phyloP scores from a whole-genome alignment of 2,888 invertebrate species.

The Drosophila rellima region DNA sequence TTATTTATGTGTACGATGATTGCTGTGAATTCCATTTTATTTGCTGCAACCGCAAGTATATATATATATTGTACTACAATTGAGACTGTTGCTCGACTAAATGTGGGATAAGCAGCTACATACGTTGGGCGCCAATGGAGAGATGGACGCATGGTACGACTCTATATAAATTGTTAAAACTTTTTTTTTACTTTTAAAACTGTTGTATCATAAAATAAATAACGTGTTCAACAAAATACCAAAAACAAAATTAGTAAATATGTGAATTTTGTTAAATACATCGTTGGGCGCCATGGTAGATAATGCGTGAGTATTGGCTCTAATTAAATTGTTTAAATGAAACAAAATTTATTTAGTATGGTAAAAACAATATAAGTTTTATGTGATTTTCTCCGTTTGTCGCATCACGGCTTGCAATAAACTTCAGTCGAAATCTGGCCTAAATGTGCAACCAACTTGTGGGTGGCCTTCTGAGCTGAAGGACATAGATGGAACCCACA shows the following conservation, averaged over 20 bases:
- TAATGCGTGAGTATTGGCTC: too few relatives aligned
- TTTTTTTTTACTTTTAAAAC: too few relatives aligned
- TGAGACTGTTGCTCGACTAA: not conserved
- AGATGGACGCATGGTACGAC: not conserved
- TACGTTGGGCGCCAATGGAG: constrained; percentile 8
- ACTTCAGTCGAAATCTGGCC: not conserved
- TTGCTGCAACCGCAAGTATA: constrained; percentile 15
- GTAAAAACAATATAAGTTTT: not conserved
- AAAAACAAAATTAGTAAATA: too few relatives aligned
- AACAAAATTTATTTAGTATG: too few relatives aligned
- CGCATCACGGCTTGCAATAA: constrained; percentile 1
- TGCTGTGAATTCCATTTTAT: constrained; percentile 35
- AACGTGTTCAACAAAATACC: too few relatives aligned
- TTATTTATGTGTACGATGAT: constrained; percentile 27
- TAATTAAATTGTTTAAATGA: too few relatives aligned
- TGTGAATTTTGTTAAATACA: too few relatives aligned
- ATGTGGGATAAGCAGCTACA: not conserved
- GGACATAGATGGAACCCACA: not conserved
- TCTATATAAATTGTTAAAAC: not conserved
- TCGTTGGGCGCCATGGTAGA: too few relatives aligned
- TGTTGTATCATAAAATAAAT: too few relatives aligned
- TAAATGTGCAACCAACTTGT: constrained; percentile 15
- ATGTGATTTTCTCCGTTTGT: not conserved
- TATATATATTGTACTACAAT: not conserved
- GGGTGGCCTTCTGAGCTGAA: not conserved